Base-by-base conservation (phyloP, 2,797 vertebrate genomes). In the Gephyroberyx darwinii region DNA sequence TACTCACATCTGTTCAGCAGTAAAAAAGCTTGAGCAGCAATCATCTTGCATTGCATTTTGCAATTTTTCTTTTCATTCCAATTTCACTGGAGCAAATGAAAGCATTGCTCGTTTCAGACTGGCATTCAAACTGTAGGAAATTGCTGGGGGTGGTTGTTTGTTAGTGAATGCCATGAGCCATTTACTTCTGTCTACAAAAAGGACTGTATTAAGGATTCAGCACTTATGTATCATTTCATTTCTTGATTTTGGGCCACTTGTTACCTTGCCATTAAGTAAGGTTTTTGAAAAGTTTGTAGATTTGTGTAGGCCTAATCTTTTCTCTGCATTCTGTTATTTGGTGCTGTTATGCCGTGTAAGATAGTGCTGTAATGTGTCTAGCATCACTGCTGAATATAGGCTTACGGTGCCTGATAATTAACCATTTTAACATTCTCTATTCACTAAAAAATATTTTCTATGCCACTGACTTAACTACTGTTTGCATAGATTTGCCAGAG, bases 91-190 rank as follows among this genome's bases (percentile, higher is more conserved):
- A 58, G 53, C 31, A 57, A 82, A 85, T 68, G 17, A 74, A 79
- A 78, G 39, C 65, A 19, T 80, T 50, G 22, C 37, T 75, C 12
- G 1, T 71, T 78, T 67, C 43, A 76, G 13, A n/a, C 58, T 45
- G 51, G 17, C 53, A 79, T 75, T 84, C 62, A 77, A 31, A 48
- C 33, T 50, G 39, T 54, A 65, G 74, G 51, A 82, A 85, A 86
- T 74, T 88, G 74, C 69, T 71, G 58, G 69, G 62, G 55, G 73
- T 62, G 3, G 45, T 19, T 54, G 43, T 66, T 81, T 87, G 78
- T 52, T 67, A 58, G 48, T 64, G 61, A 85, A 70, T 4, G n/a
- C 55, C 75, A 37, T 63, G 62, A 79, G 70, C 51, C 2, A 65
- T 70, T 76, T 45, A 78, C 63, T 76, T 81, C 35, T 9, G 14